Evolutionary conservation across 2,888 invertebrate species (phyloP), one percentile per base, ranked within the genome.

Genomic region (Pterostichus niger): DNA sequence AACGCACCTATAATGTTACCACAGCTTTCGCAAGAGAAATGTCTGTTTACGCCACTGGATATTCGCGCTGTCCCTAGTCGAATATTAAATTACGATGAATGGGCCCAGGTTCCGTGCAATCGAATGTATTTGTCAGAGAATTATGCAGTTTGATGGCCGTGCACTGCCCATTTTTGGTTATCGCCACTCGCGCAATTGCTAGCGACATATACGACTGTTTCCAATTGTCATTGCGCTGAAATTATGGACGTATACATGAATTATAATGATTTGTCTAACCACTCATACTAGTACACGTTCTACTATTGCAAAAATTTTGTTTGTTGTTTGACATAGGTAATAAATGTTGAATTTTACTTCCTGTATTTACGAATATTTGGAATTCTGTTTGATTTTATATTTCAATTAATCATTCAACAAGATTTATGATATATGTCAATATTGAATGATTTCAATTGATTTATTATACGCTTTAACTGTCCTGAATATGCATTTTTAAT

Each of bases 41-140:
- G 6, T 10, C 7, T 17, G 15, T 64, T 1, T 64, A 13, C 40
- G 15, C 35, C 15, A n/a, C 35, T 64, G 40, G 40, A 6, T 9
- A 64, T 64, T 64, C 3, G 13, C 33, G 11, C 7, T 13, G 33
- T 17, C 17, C 31, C 68, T 10, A 71, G 44, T 40, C 68, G 44
- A 11, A 15, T 71, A 44, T 71, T 40, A 71, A 71, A 71, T 64
- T 64, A 40, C 35, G 6, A 64, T 40, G 68, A 13, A 15, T 44
- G 46, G 44, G 44, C 15, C 2, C 46, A 40, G 15, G 44, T 64
- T 59, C 35, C 35, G 15, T 35, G 64, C 64, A 71, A 71, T 71
- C 44, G 68, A 71, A 71, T 44, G 68, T 71, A 44, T 71, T 71
- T 71, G 68, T 71, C 68, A 71, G 68, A 44, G 68, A 71, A 71